Evolutionary conservation across 2,113 vertebrate genomes (phyloP), one percentile per base, ranked within the genome.

Genomic region (Mobula birostris): DNA sequence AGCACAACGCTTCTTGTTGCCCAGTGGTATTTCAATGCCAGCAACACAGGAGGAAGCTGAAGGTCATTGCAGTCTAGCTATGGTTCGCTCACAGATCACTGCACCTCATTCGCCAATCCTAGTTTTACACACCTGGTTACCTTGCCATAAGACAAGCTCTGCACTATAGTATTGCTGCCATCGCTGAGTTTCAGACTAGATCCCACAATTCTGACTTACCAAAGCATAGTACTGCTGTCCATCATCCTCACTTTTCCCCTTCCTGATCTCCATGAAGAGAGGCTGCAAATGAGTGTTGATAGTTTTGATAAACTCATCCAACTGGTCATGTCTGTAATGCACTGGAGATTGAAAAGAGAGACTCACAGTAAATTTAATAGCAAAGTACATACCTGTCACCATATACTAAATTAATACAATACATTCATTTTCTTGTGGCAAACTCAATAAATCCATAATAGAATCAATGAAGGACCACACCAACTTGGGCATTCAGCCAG

Each of bases 221-320:
- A 99, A 94, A 0, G 97, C 98, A 0, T 98, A 98, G 94, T 97
- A 96, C 2, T 98, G 96, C 17, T 95, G 96, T 1, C 98, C 98
- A 0, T 97, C 96, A 0, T 97, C 97, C 94, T 99, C 98, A 0
- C 97, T 98, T 94, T 97, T 94, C 94, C 98, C 98, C 78, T 98
- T 99, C 95, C 98, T 96, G 78, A 99, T 97, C 94, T 98, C 97
- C 96, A 99, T 98, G 11, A 98, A 99, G 95, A 99, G 80, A 4
- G 98, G 97, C 96, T 98, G 98, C 74, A 99, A 96, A 27, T 97
- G 97, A 56, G 96, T 95, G 74, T 99, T 99, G 88, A 99, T 97
- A 24, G 96, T 95, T 7, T 95, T 94, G 94, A 99, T 97, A 95
- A 98, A 99, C 48, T 98, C 97, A 0, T 99, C 98, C 94, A 99